These are phyloP conservation scores for Acanthisitta chloris DNA, from an alignment of 2,113 vertebrate species.

Conservation along the genomic window DNA sequence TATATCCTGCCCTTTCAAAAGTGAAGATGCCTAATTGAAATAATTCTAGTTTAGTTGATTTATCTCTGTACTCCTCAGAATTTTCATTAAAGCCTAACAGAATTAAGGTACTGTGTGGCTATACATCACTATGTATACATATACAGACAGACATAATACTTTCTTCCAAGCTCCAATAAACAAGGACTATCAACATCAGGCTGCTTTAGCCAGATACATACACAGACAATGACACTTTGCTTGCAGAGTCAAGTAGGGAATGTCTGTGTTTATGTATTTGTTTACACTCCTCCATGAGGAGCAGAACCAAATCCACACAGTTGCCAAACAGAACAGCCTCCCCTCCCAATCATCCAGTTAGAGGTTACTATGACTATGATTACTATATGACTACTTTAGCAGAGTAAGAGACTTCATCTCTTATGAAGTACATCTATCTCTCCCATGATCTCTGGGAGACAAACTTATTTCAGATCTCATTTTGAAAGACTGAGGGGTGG, in stretches of 20 bases:
- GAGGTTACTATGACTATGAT: too few relatives aligned
- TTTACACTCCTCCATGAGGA: neutral
- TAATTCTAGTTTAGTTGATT: neutral
- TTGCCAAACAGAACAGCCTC: neutral
- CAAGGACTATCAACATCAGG: neutral
- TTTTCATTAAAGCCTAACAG: neutral
- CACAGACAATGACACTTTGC: neutral
- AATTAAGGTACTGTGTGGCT: neutral
- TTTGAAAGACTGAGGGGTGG: neutral
- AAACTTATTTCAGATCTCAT: neutral
- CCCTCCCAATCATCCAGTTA: neutral
- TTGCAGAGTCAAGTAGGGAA: neutral
- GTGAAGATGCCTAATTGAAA: neutral
- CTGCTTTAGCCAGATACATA: neutral
- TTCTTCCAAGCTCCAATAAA: neutral
- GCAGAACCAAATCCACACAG: neutral
- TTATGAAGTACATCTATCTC: too few relatives aligned
- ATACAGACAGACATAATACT: neutral
- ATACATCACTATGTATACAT: neutral
- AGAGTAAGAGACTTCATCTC: too few relatives aligned
- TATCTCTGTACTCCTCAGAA: neutral
- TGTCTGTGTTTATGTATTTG: neutral
- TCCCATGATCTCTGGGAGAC: neutral
- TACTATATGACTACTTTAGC: neutral
- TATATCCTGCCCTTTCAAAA: neutral